phyloP scores from a whole-genome alignment of 2,113 vertebrate genomes.

The Machaerirhynchus nigripectus region DNA sequence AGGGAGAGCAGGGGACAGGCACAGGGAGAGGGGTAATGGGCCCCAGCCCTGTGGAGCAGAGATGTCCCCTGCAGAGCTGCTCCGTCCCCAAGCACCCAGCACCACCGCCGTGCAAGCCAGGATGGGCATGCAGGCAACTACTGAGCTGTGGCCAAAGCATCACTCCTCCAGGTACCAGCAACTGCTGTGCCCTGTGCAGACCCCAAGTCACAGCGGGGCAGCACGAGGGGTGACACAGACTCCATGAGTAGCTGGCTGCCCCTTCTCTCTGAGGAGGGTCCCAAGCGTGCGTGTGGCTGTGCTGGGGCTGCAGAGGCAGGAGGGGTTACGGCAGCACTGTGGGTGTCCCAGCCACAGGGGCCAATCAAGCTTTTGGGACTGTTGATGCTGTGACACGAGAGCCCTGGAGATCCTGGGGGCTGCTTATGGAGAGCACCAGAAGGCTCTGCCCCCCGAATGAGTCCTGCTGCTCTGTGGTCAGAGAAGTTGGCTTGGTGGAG shows the following conservation, averaged over 20 bases:
- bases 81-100: neutral
- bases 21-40: neutral
- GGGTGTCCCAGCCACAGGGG: neutral
- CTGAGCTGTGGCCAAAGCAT: neutral
- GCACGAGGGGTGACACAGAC: fast-evolving
- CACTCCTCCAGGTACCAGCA: neutral
- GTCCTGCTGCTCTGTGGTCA: neutral
- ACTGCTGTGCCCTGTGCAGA: neutral
- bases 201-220: fast-evolving
- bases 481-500: neutral
- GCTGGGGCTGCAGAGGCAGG: neutral
- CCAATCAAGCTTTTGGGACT: neutral
- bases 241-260: fast-evolving
- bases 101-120: neutral
- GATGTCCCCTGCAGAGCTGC: neutral
- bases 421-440: neutral
- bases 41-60: neutral
- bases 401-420: fast-evolving
- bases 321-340: fast-evolving
- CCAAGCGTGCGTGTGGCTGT: neutral
- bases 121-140: fast-evolving
- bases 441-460: fast-evolving
- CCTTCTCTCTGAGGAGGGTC: neutral
- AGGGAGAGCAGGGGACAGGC: neutral
- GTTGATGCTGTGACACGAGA: neutral